phyloP scores from a whole-genome alignment of 1,140 invertebrate species.

The Drosophila orena region DNA sequence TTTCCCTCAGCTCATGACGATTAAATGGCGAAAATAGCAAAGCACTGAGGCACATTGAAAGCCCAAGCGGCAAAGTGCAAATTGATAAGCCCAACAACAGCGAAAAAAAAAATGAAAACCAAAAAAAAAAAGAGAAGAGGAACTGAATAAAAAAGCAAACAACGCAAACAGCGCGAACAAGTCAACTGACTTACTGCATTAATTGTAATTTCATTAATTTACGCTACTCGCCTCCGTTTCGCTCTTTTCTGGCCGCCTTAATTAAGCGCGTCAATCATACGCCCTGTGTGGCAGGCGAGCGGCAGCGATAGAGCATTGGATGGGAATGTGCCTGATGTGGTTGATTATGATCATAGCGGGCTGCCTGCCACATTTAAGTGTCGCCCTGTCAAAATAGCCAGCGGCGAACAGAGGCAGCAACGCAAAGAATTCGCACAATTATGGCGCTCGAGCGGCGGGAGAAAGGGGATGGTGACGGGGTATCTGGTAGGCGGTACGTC shows the following conservation, averaged over 20 bases:
- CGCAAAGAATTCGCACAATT: constrained; percentile 70
- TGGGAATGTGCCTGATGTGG: constrained; percentile 20
- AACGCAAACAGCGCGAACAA: constrained; percentile 20
- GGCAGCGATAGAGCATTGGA: constrained; percentile 36
- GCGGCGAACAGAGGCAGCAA: constrained; percentile 20
- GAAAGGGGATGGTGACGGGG: background rate
- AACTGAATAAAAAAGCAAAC: background rate
- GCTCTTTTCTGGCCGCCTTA: constrained; percentile 51
- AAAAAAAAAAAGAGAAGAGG: background rate
- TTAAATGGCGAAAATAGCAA: constrained; percentile 23
- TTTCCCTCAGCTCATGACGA: constrained; percentile 2
- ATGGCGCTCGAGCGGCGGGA: constrained; percentile 56
- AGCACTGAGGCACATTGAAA: background rate
- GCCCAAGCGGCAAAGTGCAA: constrained; percentile 41
- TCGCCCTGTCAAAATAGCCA: constrained; percentile 63
- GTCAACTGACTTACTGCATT: constrained; percentile 60
- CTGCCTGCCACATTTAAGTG: constrained; percentile 69
- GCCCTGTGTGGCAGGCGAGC: constrained; percentile 52
- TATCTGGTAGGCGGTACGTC: constrained; percentile 29
- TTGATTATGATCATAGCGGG: constrained; percentile 38
- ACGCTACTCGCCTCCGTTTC: constrained; percentile 29
- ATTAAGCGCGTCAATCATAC: constrained; percentile 76
- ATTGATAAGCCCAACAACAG: constrained; percentile 41
- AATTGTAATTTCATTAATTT: constrained; percentile 81
- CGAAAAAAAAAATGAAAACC: background rate